Evolutionary conservation across 2,797 vertebrate genomes (phyloP).

Genomic region (Falco biarmicus): DNA sequence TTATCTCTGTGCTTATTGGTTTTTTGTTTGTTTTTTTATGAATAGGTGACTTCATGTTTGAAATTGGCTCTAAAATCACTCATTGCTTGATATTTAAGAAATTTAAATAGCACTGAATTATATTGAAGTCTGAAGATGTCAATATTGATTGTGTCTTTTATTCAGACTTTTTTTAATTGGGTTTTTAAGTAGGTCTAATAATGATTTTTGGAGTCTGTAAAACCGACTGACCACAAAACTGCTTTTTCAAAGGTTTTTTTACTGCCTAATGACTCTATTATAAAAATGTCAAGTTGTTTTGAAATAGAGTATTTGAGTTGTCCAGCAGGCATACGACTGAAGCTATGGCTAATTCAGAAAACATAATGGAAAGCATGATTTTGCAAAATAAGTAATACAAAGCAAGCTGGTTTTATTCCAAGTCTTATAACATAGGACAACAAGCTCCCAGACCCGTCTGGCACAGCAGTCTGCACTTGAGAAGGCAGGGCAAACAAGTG

Average conservation of each 20-base stretch:
- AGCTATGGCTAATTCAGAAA: neutral
- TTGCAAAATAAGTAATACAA: neutral
- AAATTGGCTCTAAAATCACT: neutral
- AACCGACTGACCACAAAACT: neutral
- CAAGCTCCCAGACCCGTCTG: neutral
- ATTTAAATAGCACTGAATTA: neutral
- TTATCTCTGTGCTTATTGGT: neutral
- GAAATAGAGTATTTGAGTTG: neutral
- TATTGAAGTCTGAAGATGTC: neutral
- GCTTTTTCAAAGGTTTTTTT: neutral
- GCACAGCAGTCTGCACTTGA: neutral
- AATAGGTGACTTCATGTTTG: neutral
- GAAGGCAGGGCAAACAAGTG: neutral
- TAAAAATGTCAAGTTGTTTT: neutral
- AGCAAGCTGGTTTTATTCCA: neutral
- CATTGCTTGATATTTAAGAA: neutral
- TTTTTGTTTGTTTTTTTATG: neutral
- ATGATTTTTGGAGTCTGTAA: neutral
- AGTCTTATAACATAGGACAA: neutral
- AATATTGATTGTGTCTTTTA: neutral
- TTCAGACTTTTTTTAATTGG: neutral
- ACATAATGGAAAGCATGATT: neutral
- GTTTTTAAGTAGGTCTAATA: neutral
- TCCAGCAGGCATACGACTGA: neutral
- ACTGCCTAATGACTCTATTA: neutral